Evolutionary conservation across 2,888 invertebrate genomes (phyloP), one percentile per base, ranked within the genome.

Genomic region (Epicampocera succincta): DNA sequence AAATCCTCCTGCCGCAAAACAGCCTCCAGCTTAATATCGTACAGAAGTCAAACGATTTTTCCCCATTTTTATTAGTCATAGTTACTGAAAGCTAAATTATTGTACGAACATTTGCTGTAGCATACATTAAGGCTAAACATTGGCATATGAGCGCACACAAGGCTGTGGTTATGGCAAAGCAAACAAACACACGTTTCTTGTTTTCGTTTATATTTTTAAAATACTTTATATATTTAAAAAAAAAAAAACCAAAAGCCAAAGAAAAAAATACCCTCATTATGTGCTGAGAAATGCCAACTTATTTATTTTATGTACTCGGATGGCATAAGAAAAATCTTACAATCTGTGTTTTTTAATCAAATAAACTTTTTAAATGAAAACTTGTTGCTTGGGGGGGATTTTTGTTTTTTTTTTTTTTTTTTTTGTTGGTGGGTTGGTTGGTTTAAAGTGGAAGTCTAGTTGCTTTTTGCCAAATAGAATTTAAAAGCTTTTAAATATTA

Each of bases 271-370:
- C 48, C 46, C 61, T 63, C 52, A 68, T 68, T 68, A 65, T 65
- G 38, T 74, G 38, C 15, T 58, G 42, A 65, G 21, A 44, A 52
- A 68, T 75, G 46, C 29, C 58, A 68, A 75, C 33, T 50, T 61
- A 69, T 61, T 69, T 61, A 61, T 76, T 48, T 61, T 38, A 68
- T 61, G 61, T 69, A 69, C 48, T 46, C n/a, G 56, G 54, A 19
- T 69, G 63, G 29, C 54, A 56, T 71, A 56, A 77, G 40, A 38
- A 69, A 48, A 42, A 76, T 17, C 40, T 40, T 8, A 63, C 54
- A 77, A n/a, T 29, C 29, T 69, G 12, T 61, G 38, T 46, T n/a
- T 11, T 0, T 42, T 46, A 25, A 19, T 25, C 17, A 17, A 25
- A 56, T 3, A 17, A 65, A 48, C 17, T 48, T n/a, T 0, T 0